Evolutionary conservation across 2,113 vertebrate species (phyloP).

Genomic region (Periophthalmodon schlosseri): DNA sequence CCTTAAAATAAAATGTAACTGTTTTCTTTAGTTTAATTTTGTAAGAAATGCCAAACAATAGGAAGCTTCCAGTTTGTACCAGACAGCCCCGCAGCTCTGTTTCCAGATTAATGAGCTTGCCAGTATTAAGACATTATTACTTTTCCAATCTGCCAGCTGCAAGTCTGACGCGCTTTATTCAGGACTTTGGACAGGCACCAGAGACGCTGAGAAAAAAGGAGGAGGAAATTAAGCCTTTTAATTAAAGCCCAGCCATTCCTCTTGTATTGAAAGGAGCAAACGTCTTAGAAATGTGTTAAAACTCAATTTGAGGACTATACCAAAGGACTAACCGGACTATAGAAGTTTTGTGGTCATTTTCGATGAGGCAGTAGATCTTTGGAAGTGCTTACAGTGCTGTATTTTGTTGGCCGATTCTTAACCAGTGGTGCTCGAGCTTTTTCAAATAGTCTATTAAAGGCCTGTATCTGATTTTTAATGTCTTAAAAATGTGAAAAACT

Average conservation of each 20-base stretch:
- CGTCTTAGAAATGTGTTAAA: conserved; percentile 24
- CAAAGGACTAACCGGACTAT: conserved; percentile 9
- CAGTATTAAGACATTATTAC: conserved; percentile 43
- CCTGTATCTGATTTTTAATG: too few species aligned
- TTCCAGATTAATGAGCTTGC: conserved; percentile 41
- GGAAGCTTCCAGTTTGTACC: conserved; percentile 24
- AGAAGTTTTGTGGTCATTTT: conserved; percentile 24
- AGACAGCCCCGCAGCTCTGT: conserved; percentile 42
- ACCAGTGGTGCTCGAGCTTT: neutral
- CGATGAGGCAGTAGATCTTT: conserved; percentile 38
- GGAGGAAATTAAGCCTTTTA: conserved; percentile 27
- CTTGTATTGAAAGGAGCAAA: conserved; percentile 15
- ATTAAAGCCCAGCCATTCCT: conserved; percentile 19
- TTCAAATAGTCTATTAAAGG: neutral
- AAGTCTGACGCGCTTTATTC: conserved; percentile 19
- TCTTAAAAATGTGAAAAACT: neutral
- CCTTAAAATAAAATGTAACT: neutral
- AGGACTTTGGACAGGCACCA: conserved; percentile 18
- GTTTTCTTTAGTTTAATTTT: conserved; percentile 17
- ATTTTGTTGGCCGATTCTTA: neutral
- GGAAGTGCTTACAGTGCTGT: conserved; percentile 14
- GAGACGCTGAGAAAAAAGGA: neutral
- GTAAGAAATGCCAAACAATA: neutral
- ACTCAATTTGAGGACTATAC: conserved; percentile 17
- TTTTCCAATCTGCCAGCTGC: conserved; percentile 32